Conservation (phyloP, 2,888 invertebrate species). For the Troides oblongomaculatus region DNA sequence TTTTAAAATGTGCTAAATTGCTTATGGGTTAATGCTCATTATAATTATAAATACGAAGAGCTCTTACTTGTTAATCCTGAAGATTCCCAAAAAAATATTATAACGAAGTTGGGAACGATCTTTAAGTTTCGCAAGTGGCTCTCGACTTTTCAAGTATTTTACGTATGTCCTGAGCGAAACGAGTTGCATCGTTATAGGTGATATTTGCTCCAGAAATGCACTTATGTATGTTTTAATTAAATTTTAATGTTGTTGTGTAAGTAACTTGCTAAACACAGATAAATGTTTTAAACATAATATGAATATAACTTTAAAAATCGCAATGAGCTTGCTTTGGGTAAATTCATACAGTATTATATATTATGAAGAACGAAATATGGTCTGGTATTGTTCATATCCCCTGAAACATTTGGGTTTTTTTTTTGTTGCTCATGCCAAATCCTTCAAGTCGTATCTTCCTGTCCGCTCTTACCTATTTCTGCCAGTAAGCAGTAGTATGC, state of each 20-base stretch:
- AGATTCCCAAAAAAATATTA: not conserved
- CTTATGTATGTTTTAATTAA: not conserved
- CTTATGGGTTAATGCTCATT: no score
- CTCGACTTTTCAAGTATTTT: slow-evolving; percentile 17
- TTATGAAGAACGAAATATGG: no score
- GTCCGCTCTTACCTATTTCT: no score
- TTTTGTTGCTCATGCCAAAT: no score
- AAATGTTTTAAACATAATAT: not conserved
- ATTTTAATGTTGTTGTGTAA: not conserved
- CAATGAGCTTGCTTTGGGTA: no score
- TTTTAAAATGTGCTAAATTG: no score
- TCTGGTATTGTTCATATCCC: no score
- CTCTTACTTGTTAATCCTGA: not conserved
- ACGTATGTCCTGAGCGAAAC: slow-evolving; percentile 15
- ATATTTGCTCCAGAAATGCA: not conserved
- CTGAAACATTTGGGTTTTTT: no score
- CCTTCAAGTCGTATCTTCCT: no score
- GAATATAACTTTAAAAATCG: no score
- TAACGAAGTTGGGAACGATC: not conserved
- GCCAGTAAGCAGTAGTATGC: no score
- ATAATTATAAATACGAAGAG: not conserved
- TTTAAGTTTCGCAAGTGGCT: slow-evolving; percentile 3
- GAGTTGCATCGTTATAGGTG: slow-evolving; percentile 12
- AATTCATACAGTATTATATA: no score
- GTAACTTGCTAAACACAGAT: not conserved